Conservation (phyloP, 2,888 invertebrate species). For the Andrena chrysosceles region DNA sequence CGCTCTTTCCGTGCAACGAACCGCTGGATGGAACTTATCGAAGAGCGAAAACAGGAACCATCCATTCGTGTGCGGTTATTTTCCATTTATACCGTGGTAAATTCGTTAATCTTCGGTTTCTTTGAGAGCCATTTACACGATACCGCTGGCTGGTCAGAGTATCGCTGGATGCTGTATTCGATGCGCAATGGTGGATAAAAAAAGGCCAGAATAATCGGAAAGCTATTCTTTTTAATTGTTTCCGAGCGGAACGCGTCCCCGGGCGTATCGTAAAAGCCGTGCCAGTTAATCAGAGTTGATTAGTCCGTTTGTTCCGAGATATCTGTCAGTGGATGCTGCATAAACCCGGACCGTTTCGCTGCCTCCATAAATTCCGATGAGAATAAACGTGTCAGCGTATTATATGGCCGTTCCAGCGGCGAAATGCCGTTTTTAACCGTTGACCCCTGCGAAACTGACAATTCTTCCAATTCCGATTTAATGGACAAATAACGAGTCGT, state of each 20-base stretch:
- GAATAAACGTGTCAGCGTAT: conserved; percentile 58
- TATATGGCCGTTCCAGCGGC: conserved; percentile 19
- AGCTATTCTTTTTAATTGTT: conserved; percentile 33
- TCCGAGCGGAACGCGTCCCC: conserved; percentile 6
- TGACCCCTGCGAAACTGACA: conserved; percentile 25
- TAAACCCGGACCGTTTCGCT: conserved; percentile 26
- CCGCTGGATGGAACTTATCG: conserved; percentile 23
- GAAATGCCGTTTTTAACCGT: conserved; percentile 31
- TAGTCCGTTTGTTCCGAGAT: conserved; percentile 69
- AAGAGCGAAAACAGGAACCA: neutral
- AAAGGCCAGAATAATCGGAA: neutral
- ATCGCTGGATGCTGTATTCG: too few species aligned
- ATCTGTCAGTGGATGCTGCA: conserved; percentile 53
- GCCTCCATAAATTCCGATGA: conserved; percentile 58
- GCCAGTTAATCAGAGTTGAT: conserved; percentile 68
- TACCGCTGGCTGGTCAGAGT: too few species aligned
- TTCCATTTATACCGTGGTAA: conserved; percentile 3
- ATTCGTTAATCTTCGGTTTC: conserved; percentile 4
- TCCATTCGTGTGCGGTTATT: neutral
- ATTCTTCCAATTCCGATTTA: conserved; percentile 46
- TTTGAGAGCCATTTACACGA: neutral
- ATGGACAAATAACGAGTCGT: conserved; percentile 51
- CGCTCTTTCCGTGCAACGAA: neutral
- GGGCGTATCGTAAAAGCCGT: conserved; percentile 26
- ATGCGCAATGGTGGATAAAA: neutral